Evolutionary conservation across 2,113 vertebrate genomes (phyloP), one percentile per base, ranked within the genome.

Genomic region (Entelurus aequoreus): DNA sequence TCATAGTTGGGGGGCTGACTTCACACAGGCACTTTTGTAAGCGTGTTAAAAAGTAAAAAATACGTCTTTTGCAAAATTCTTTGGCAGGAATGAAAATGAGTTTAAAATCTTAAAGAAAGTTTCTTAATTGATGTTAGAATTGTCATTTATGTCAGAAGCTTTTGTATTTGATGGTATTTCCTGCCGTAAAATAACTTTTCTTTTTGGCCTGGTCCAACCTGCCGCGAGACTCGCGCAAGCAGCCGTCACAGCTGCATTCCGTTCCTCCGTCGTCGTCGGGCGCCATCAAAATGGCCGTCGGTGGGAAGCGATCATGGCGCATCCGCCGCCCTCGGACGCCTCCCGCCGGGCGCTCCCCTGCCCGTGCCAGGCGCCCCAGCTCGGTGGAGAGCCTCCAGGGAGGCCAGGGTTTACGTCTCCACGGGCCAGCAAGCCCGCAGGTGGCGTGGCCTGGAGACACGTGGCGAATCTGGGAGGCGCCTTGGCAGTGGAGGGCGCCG

Each of bases 351-450:
- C 64, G 75, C 66, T 65, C 81, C 28, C 28, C 77, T 56, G 71
- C 48, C 83, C 81, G 68, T 88, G 90, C 89, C 88, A 90, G 87
- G 77, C 68, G 72, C 69, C 84, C 75, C 12, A 72, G 77, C 79
- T 87, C 89, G 90, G 90, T 87, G 86, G 82, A 86, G 88, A 79
- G 84, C 79, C 88, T 86, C 84, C 68, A 67, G 83, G 84, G 84
- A 83, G 84, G 80, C 78, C 82, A 72, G 77, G 79, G 86, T 79
- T 88, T 84, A 87, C 77, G 87, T 88, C 90, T 91, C 88, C 74
- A 79, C 78, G 80, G 91, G 88, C 90, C 88, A 91, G 88, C 80
- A 89, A 86, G 83, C 89, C 90, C 81, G 60, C 66, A 82, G 89
- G 88, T 84, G 80, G 60, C 52, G 56, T 71, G 74, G 87, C 88